Evolutionary conservation across 1,140 invertebrate species (phyloP), one percentile per base, ranked within the genome.

Genomic region (Calephelis nemesis): DNA sequence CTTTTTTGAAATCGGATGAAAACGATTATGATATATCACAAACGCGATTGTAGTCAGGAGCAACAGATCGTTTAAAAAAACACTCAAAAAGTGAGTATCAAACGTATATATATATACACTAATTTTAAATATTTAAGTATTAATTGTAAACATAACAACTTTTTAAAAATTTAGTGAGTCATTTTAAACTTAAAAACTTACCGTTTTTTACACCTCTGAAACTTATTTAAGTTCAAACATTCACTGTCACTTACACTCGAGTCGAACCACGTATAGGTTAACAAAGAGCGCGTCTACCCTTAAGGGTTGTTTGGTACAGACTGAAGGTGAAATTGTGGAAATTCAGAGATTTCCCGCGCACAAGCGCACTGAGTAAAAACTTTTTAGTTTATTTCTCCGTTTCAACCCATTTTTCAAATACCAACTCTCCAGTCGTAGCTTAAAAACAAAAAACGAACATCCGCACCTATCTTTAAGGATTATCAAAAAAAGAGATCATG

Each of bases 321-420:
- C 58, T 60, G 39, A n/a, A 39, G 58, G 58, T 40, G 12, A 39
- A 40, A 60, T n/a, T 11, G 2, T n/a, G 39, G 39, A 60, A 60
- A 60, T 11, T 60, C 58, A 40, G 39, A 60, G n/a, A 60, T 60
- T 60, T 60, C 54, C 19, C 54, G 54, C 54, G 54, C 54, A 60
- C 54, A 60, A 60, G 54, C 54, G 54, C 54, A 60, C 6, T 60
- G 54, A 60, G 30, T 60, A 2, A 60, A 60, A 60, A 60, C 54
- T 60, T 60, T 60, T 60, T n/a, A 40, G 54, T 60, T 40, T 60
- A 15, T 30, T 60, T 60, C 39, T 60, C 30, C 11, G 54, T 39
- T 60, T 39, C 11, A 40, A 60, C 30, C 11, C 30, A 9, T 11
- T 39, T 58, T 39, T 12, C 52, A 11, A 58, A 58, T 19, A 10